Percentiles rank a stretch among this genome's conserved stretches.
Conservation (phyloP, 2,797 vertebrate species). For the Eupleurogrammus muticus region DNA sequence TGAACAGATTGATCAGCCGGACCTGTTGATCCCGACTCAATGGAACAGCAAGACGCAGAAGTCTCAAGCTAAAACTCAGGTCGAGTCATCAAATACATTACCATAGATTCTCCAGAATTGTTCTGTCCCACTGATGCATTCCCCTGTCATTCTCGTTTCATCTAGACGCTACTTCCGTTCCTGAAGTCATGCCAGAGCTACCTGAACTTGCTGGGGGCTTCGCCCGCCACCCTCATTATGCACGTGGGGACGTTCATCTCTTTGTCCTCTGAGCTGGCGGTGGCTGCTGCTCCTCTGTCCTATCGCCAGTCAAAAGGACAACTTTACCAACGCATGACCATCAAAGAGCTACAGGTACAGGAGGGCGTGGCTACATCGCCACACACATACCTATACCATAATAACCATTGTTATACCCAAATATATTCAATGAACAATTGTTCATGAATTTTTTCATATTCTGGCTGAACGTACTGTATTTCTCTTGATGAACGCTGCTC, state of each 20-base stretch:
- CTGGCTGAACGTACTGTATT: too few species aligned
- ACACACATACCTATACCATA: not conserved
- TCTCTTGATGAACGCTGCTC: too few species aligned
- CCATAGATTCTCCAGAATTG: not conserved
- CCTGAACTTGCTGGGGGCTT: slow-evolving; percentile 85
- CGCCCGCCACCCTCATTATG: slow-evolving; percentile 63
- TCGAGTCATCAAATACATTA: slow-evolving; percentile 47
- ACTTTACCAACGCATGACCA: slow-evolving; percentile 86
- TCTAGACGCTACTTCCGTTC: slow-evolving; percentile 72
- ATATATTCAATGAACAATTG: too few species aligned
- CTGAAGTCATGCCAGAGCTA: slow-evolving; percentile 61
- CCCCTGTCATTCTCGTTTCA: slow-evolving; percentile 18
- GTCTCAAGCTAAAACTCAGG: slow-evolving; percentile 85
- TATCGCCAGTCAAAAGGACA: slow-evolving; percentile 80
- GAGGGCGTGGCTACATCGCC: not conserved
- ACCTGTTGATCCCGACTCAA: slow-evolving; percentile 88
- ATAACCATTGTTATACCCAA: too few species aligned
- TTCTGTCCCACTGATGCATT: not conserved
- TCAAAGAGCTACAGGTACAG: slow-evolving; percentile 78
- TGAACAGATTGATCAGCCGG: slow-evolving; percentile 92
- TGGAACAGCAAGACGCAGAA: slow-evolving; percentile 79
- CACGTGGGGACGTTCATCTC: slow-evolving; percentile 83
- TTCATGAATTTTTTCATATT: too few species aligned
- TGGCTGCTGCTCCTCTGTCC: slow-evolving; percentile 76
- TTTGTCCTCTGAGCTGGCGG: slow-evolving; percentile 82